phyloP scores from a whole-genome alignment of 2,113 vertebrate species.

The Xenopus tropicalis region DNA sequence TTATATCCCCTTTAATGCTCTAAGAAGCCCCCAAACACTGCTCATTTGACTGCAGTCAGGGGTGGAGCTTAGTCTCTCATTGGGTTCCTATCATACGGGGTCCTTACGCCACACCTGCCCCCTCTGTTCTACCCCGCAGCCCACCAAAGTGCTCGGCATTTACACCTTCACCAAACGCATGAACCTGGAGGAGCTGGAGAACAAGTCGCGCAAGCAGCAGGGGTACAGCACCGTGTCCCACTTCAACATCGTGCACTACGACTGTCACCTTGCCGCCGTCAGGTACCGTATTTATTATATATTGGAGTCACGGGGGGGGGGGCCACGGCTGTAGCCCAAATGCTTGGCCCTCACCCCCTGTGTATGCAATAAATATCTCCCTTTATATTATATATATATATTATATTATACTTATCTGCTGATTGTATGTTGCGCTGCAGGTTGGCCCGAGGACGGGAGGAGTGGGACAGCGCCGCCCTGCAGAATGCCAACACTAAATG shows the following conservation, averaged over 20 bases:
- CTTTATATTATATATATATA: no score
- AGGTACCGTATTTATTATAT: slow-evolving; percentile 74
- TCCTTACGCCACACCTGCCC: no score
- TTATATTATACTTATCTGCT: no score
- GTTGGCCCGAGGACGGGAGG: slow-evolving; percentile 90
- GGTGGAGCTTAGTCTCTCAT: no score
- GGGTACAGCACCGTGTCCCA: slow-evolving; percentile 98
- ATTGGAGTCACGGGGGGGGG: no score
- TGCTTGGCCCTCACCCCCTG: no score
- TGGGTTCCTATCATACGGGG: no score
- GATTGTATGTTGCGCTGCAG: slow-evolving; percentile 52
- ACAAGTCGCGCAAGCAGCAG: slow-evolving; percentile 94
- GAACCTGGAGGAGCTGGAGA: slow-evolving; percentile 92
- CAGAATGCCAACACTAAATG: slow-evolving; percentile 99
- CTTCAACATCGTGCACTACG: slow-evolving; percentile 99
- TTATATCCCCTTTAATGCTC: no score
- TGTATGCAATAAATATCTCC: no score
- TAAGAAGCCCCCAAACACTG: no score
- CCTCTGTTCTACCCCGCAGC: slow-evolving; percentile 67
- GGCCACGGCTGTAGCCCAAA: no score
- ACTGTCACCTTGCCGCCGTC: slow-evolving; percentile 95
- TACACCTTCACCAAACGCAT: slow-evolving; percentile 97
- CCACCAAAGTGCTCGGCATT: slow-evolving; percentile 93
- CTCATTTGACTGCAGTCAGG: no score
- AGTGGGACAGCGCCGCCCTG: slow-evolving; percentile 96